A percentile compares a stretch with the other conserved stretches of the same genome.
These are phyloP conservation scores for Epirrhoe tristata DNA, from an alignment of 2,888 invertebrate genomes.

Conservation along the genomic window DNA sequence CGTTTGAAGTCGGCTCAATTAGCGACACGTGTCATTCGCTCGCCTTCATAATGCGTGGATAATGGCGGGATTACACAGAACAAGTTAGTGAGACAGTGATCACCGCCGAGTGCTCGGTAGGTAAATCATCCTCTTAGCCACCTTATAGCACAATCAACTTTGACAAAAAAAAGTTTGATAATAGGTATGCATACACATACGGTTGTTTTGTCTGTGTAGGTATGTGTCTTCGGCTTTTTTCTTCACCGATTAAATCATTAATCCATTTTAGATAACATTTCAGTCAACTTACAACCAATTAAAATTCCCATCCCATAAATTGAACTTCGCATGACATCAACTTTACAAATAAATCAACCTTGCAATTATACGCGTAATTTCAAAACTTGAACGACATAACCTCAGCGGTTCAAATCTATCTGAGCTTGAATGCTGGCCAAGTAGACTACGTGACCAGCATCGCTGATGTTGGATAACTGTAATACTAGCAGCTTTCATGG, in stretches of 20 bases:
- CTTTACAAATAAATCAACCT: not conserved
- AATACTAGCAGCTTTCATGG: not conserved
- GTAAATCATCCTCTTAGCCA: too few relatives aligned
- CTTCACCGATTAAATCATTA: too few relatives aligned
- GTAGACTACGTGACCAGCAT: not conserved
- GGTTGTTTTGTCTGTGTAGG: too few relatives aligned
- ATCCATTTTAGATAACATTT: too few relatives aligned
- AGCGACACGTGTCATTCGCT: conserved; percentile 16
- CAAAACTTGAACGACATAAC: not conserved
- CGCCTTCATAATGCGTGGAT: not conserved
- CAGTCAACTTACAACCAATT: too few relatives aligned
- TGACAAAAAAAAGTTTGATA: too few relatives aligned
- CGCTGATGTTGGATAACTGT: not conserved
- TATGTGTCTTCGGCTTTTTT: too few relatives aligned
- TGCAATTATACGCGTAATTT: not conserved
- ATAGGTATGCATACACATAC: too few relatives aligned
- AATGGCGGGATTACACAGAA: not conserved
- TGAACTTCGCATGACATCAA: not conserved
- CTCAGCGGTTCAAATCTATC: not conserved
- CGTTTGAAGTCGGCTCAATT: conserved; percentile 33
- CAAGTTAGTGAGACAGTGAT: too few relatives aligned
- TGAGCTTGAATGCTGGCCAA: not conserved
- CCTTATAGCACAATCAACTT: too few relatives aligned
- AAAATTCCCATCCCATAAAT: not conserved
- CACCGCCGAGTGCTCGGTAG: too few relatives aligned